A percentile compares a stretch with the other conserved stretches of the same genome.
phyloP scores from a whole-genome alignment of 1,140 invertebrate species.

The Halyomorpha halys region DNA sequence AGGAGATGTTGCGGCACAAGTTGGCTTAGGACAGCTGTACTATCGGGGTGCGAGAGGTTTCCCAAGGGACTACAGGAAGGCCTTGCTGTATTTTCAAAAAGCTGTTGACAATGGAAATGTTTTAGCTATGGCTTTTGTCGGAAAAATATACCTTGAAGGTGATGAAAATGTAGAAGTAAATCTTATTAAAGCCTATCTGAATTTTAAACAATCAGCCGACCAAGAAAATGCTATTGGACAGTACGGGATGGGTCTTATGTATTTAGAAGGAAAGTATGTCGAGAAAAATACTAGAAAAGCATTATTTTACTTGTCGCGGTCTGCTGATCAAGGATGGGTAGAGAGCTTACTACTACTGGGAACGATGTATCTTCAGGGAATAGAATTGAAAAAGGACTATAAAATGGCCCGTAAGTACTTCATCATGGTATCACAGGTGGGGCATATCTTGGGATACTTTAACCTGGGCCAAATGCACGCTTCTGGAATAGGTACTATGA shows the following conservation, averaged over 20 bases:
- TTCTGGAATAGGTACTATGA: slow-evolving; percentile 83
- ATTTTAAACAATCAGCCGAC: slow-evolving; percentile 90
- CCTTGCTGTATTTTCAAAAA: slow-evolving; percentile 83
- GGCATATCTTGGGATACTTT: slow-evolving; percentile 90
- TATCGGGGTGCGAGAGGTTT: slow-evolving; percentile 95
- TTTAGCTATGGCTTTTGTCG: slow-evolving; percentile 89
- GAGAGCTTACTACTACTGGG: slow-evolving; percentile 95
- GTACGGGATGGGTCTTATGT: slow-evolving; percentile 91
- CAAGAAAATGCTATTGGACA: slow-evolving; percentile 91
- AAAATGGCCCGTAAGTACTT: slow-evolving; percentile 95
- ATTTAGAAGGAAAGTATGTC: slow-evolving; percentile 87
- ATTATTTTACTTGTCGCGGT: slow-evolving; percentile 79
- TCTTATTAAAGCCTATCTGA: slow-evolving; percentile 78
- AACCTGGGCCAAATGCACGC: slow-evolving; percentile 98
- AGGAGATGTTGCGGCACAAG: slow-evolving; percentile 92
- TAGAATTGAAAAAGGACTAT: slow-evolving; percentile 81
- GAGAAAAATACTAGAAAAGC: slow-evolving; percentile 81
- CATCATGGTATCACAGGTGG: slow-evolving; percentile 88
- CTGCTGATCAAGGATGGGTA: slow-evolving; percentile 86
- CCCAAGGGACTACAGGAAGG: slow-evolving; percentile 77
- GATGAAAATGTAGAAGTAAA: slow-evolving; percentile 82
- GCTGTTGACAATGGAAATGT: slow-evolving; percentile 90
- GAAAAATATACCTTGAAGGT: slow-evolving; percentile 92
- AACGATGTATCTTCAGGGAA: slow-evolving; percentile 94
- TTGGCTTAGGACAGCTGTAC: slow-evolving; percentile 86